Base-by-base conservation (phyloP, 2,797 vertebrate genomes). In the Eospalax fontanierii region DNA sequence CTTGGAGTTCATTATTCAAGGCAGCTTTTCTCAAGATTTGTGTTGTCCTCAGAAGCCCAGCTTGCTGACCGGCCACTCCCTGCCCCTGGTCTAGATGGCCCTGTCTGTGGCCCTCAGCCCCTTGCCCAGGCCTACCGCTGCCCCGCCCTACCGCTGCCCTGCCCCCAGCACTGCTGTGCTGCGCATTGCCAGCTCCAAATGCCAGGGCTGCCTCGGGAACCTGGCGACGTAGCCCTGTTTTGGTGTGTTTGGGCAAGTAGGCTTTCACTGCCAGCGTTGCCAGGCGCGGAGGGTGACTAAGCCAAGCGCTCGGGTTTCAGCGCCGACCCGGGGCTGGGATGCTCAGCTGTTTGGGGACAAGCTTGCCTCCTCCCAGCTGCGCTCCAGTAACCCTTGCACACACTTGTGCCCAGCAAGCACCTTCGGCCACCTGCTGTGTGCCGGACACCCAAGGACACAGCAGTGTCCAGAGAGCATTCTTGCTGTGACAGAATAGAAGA, bases 221-320 rank as follows among this genome's bases (percentile, higher is more conserved):
- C 91, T 91, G 93, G 83, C 84, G 78, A 98, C 98, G 93, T 43
- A 0, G 92, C 97, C 74, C 81, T 97, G 96, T 91, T 63, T 40
- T 97, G n/a, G 26, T 98, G 96, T 98, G 98, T 98, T 98, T 97
- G 96, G 83, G 86, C 12, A n/a, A 30, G n/a, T 95, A 97, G 91
- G 93, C 14, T 65, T 94, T 97, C 92, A 96, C 97, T 86, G 98
- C 98, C 98, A 98, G 88, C 93, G 98, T 98, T 98, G 93, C 98
- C 98, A 98, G 97, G 98, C 97, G 93, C 93, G 5, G 35, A 26
- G 92, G 70, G 95, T 98, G 98, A 98, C 97, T 98, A 97, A 98
- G 98, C 97, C 96, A 87, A 54, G 57, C 96, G 97, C 97, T 98
- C 98, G 97, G 97, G 97, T 98, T 98, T 98, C 98, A 95, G 98